phyloP scores from a whole-genome alignment of 1,140 invertebrate species.

The Halesus radiatus region DNA sequence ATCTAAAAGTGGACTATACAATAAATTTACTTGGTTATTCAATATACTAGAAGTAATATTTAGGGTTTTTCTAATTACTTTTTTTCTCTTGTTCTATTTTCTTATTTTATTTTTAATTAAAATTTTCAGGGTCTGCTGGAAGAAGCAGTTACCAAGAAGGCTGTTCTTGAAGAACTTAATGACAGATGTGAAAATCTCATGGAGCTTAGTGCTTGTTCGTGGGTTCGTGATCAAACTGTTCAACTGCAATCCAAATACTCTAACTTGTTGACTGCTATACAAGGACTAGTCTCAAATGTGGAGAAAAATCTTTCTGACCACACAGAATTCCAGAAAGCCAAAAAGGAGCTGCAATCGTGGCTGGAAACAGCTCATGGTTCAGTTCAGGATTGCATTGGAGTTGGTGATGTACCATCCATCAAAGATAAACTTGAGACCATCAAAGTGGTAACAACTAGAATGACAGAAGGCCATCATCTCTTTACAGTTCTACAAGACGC shows the following conservation, averaged over 20 bases:
- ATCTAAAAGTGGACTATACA: no score
- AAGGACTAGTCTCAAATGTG: slow-evolving; percentile 84
- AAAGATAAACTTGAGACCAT: slow-evolving; percentile 88
- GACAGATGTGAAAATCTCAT: slow-evolving; percentile 89
- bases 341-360: slow-evolving; percentile 87
- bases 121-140: slow-evolving; percentile 74
- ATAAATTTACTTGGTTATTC: no score
- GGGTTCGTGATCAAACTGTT: slow-evolving; percentile 88
- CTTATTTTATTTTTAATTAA: neutral
- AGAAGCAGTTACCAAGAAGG: slow-evolving; percentile 84
- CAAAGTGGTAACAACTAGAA: slow-evolving; percentile 78
- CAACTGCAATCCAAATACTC: slow-evolving; percentile 86
- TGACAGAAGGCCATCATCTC: slow-evolving; percentile 90
- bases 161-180: slow-evolving; percentile 85
- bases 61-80: no score
- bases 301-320: slow-evolving; percentile 92
- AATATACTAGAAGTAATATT: no score
- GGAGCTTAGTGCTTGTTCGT: slow-evolving; percentile 85
- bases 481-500: slow-evolving; percentile 84
- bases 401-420: slow-evolving; percentile 83
- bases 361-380: slow-evolving; percentile 81
- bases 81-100: neutral
- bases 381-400: slow-evolving; percentile 85
- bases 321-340: slow-evolving; percentile 89
- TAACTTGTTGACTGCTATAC: slow-evolving; percentile 80